A percentile compares a stretch with the other conserved stretches of the same genome.
Conservation (phyloP, 2,113 vertebrate species). For the Hydropotes inermis region DNA sequence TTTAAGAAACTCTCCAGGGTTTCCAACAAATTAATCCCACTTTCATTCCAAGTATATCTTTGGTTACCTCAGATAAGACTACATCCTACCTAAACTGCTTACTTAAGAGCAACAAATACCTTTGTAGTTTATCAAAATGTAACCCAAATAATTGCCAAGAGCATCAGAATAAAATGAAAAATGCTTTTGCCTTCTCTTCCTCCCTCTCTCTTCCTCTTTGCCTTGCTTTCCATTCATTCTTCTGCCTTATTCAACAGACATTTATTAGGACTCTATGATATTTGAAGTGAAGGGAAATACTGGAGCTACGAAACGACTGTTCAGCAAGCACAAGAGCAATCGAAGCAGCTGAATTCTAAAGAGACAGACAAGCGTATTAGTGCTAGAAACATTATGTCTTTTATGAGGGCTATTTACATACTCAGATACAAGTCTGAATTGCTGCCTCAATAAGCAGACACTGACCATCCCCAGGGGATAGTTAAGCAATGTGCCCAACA, state of each 20-base stretch:
- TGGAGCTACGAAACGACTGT: background rate
- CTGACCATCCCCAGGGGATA: background rate
- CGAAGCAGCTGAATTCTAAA: constrained; percentile 5
- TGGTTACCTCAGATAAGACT: background rate
- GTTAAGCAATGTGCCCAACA: background rate
- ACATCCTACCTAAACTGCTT: background rate
- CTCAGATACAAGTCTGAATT: constrained; percentile 32
- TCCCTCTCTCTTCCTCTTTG: background rate
- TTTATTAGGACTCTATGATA: background rate
- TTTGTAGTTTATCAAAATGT: background rate
- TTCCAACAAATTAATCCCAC: background rate
- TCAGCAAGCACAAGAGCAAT: background rate
- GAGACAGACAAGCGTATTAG: background rate
- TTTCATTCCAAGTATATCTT: background rate
- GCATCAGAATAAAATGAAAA: background rate
- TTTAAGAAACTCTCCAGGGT: background rate
- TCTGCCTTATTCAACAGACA: background rate
- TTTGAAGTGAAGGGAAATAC: background rate
- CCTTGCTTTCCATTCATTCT: background rate
- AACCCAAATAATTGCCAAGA: background rate
- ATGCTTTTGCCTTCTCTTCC: background rate
- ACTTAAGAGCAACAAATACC: background rate
- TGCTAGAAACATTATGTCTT: background rate
- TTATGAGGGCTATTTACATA: constrained; percentile 37
- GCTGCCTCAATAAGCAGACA: constrained; percentile 33